Conservation (phyloP, 2,888 invertebrate genomes). For the Dichetophora obliterata region DNA sequence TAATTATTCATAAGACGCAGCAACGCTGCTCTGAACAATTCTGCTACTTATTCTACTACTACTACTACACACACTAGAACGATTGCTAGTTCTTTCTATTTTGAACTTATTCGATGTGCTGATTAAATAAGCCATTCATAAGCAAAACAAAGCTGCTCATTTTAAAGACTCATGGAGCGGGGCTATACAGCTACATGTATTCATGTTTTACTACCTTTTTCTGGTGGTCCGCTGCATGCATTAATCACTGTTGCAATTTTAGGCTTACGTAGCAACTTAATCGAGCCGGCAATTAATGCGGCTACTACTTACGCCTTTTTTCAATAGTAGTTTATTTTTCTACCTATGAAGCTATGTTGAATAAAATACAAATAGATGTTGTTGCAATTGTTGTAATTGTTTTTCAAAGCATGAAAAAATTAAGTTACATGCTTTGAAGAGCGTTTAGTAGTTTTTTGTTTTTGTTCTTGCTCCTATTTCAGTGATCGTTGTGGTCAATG, state of each 20-base stretch:
- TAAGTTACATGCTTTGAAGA: background rate
- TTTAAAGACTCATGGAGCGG: conserved; percentile 37
- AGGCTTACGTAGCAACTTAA: conserved; percentile 22
- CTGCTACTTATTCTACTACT: background rate
- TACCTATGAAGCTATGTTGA: background rate
- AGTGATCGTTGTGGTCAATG: background rate
- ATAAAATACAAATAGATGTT: conserved; percentile 38
- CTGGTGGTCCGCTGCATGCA: background rate
- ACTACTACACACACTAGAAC: background rate
- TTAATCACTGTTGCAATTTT: conserved; percentile 8
- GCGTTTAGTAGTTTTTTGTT: background rate
- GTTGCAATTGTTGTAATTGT: conserved; percentile 39
- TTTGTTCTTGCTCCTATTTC: no score
- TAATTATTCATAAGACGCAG: conserved; percentile 39
- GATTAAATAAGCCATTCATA: conserved; percentile 38
- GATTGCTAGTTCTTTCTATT: conserved; percentile 41
- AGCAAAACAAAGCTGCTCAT: conserved; percentile 47
- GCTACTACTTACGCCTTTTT: background rate
- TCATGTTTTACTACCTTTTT: no score
- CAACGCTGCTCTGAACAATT: conserved; percentile 6
- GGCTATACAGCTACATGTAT: no score
- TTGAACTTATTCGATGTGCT: conserved; percentile 46
- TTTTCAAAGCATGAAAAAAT: conserved; percentile 18
- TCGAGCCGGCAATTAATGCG: conserved; percentile 28
- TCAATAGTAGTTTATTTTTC: background rate